Percentiles rank a stretch among this genome's conserved stretches.
Conservation (phyloP, 2,113 vertebrate species). For the Carassius carassius region DNA sequence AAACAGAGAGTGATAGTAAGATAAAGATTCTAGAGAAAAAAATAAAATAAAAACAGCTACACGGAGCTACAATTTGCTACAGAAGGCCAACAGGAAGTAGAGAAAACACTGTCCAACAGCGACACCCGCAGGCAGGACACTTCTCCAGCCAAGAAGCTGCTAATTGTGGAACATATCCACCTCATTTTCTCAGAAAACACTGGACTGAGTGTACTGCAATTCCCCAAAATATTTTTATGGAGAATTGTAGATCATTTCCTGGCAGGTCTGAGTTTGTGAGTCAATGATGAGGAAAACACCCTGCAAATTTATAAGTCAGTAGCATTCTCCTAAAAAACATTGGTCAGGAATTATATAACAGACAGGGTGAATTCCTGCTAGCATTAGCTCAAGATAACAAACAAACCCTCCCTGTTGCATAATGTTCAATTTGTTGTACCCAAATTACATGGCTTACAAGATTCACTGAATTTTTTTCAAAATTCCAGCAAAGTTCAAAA, state of each 20-base stretch:
- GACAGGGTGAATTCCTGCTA: neutral
- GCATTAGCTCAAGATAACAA: conserved; percentile 7
- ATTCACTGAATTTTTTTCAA: neutral
- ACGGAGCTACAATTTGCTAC: no score
- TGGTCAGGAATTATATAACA: neutral
- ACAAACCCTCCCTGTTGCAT: conserved; percentile 21
- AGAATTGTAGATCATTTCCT: conserved; percentile 28
- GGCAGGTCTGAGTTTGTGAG: conserved; percentile 11
- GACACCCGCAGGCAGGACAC: no score
- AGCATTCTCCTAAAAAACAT: neutral
- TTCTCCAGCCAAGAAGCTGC: no score
- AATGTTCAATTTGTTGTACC: neutral
- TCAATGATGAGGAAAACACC: neutral
- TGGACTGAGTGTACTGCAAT: conserved; percentile 9
- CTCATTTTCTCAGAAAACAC: neutral
- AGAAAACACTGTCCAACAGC: no score
- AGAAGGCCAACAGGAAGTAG: no score
- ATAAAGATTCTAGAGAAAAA: no score
- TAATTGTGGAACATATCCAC: neutral
- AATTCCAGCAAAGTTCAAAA: conserved; percentile 5
- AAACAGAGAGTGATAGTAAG: no score
- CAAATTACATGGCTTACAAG: neutral
- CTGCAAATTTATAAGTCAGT: neutral
- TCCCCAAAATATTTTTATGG: conserved; percentile 15
- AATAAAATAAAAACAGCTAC: no score